phyloP scores from a whole-genome alignment of 2,113 vertebrate genomes.

The Lates calcarifer region DNA sequence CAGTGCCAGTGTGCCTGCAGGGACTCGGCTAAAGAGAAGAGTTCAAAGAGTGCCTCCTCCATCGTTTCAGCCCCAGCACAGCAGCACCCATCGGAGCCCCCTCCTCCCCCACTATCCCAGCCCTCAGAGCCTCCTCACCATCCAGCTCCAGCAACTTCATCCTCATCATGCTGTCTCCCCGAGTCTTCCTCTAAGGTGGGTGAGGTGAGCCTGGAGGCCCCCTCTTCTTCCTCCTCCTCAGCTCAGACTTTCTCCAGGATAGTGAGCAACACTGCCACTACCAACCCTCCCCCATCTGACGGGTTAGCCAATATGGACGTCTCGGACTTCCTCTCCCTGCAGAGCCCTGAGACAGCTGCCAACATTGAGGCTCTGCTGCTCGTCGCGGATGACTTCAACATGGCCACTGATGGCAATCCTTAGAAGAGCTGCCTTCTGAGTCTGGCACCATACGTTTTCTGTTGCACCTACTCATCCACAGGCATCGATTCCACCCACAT shows the following conservation, averaged over 20 bases:
- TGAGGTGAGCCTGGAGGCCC: constrained; percentile 39
- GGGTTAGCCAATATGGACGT: constrained; percentile 92
- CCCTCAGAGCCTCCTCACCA: constrained; percentile 57
- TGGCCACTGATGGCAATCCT: constrained; percentile 80
- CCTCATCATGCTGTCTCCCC: constrained; percentile 77
- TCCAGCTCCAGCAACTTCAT: constrained; percentile 67
- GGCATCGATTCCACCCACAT: constrained; percentile 51
- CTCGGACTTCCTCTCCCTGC: constrained; percentile 93
- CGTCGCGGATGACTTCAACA: constrained; percentile 89
- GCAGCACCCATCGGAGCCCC: constrained; percentile 72
- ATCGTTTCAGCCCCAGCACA: constrained; percentile 58
- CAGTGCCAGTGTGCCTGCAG: constrained; percentile 98
- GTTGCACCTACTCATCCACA: constrained; percentile 56
- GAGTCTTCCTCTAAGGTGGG: constrained; percentile 77
- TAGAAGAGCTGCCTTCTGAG: constrained; percentile 74
- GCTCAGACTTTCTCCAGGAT: constrained; percentile 70
- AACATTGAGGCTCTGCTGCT: constrained; percentile 92
- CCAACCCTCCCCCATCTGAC: constrained; percentile 82
- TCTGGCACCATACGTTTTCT: constrained; percentile 43
- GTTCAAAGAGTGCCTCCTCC: constrained; percentile 80
- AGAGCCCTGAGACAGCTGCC: constrained; percentile 88
- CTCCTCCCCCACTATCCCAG: constrained; percentile 58
- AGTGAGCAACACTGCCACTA: constrained; percentile 45
- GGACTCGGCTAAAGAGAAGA: constrained; percentile 91
- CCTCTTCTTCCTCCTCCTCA: constrained; percentile 52